Percentiles rank a stretch among this genome's conserved stretches.
Conservation (phyloP, 2,888 invertebrate species). For the Hipparchia sbordonii region DNA sequence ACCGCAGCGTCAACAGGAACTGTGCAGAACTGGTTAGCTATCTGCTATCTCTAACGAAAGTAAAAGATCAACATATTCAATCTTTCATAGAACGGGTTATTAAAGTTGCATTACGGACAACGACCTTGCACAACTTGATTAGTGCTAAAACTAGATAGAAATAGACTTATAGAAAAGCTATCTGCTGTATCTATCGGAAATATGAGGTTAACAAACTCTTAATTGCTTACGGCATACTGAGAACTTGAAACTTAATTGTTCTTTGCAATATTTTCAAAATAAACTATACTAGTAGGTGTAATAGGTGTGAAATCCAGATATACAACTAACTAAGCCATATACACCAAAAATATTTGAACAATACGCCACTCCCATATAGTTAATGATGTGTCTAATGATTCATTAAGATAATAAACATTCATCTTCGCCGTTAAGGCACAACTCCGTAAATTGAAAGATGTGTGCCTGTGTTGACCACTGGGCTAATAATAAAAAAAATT, state of each 20-base stretch:
- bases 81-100: constrained; percentile 27
- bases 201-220: constrained; percentile 11
- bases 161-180: constrained; percentile 31
- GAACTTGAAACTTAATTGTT: not conserved
- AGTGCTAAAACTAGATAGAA: constrained; percentile 19
- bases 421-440: too few species aligned
- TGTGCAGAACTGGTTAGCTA: not conserved
- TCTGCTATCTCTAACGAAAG: constrained; percentile 23
- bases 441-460: too few species aligned
- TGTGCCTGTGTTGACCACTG: too few species aligned
- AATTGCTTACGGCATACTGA: not conserved
- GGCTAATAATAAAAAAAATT: not conserved
- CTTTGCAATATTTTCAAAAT: too few species aligned
- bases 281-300: too few species aligned
- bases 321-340: too few species aligned
- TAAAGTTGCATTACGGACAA: constrained; percentile 33
- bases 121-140: constrained; percentile 35
- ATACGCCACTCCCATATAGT: too few species aligned
- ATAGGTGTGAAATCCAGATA: too few species aligned
- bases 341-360: too few species aligned
- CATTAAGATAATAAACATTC: too few species aligned
- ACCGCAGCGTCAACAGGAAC: constrained; percentile 6
- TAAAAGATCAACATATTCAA: constrained; percentile 24
- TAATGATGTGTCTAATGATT: too few species aligned
- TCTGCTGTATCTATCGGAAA: constrained; percentile 13